phyloP scores from a whole-genome alignment of 2,113 vertebrate species.

The Pygoscelis adeliae region DNA sequence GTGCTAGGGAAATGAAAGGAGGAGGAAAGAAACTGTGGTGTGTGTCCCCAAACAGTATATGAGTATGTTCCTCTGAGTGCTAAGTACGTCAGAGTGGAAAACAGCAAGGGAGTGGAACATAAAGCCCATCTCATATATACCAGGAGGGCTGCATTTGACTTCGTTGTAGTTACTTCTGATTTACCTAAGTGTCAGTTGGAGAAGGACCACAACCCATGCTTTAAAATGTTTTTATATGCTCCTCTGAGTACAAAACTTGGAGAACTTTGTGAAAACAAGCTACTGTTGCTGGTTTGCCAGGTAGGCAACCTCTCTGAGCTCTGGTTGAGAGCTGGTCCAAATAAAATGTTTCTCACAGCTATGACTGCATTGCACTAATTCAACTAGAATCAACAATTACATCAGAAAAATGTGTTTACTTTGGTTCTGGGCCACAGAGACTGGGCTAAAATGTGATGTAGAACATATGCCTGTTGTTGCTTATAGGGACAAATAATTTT shows the following conservation, averaged over 20 bases:
- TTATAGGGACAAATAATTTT: constrained; percentile 78
- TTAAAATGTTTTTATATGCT: constrained; percentile 61
- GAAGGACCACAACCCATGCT: constrained; percentile 37
- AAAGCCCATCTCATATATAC: neutral
- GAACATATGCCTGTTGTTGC: constrained; percentile 75
- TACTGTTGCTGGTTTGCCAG: constrained; percentile 68
- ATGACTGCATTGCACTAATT: constrained; percentile 69
- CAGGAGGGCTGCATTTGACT: neutral
- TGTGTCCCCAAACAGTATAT: neutral
- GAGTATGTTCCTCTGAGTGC: neutral
- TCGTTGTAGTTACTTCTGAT: neutral
- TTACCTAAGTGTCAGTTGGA: constrained; percentile 48
- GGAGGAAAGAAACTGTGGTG: neutral
- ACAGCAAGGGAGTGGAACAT: neutral
- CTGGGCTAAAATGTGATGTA: constrained; percentile 75
- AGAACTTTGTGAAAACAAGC: constrained; percentile 65
- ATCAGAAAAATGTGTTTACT: constrained; percentile 82
- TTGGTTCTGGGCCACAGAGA: constrained; percentile 77
- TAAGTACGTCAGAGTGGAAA: neutral
- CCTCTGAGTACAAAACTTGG: constrained; percentile 56
- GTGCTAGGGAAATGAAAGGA: neutral
- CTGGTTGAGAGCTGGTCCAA: constrained; percentile 67
- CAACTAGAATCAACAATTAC: constrained; percentile 80
- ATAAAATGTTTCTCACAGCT: constrained; percentile 75
- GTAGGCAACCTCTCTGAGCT: constrained; percentile 66